phyloP scores from a whole-genome alignment of 30 jellyfish, hydroid and myxozoan species.

The Pseudorhiza aurosa region DNA sequence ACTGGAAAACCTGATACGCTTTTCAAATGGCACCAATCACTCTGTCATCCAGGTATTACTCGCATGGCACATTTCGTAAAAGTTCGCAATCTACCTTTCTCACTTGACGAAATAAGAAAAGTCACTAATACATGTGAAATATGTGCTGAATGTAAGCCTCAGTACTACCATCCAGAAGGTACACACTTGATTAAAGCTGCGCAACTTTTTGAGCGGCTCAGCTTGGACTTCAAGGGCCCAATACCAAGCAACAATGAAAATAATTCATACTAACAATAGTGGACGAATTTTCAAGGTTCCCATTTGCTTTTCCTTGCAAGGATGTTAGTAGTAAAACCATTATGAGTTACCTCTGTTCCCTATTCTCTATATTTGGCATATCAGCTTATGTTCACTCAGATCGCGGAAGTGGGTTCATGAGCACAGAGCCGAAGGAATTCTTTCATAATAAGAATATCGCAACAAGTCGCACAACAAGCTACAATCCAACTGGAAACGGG shows the following conservation, averaged over 20 bases:
- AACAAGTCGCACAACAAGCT: conserved; percentile 60
- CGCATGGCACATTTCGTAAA: conserved; percentile 39
- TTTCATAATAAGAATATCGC: conserved; percentile 16
- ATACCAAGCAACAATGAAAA: conserved; percentile 11
- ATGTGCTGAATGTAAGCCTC: conserved; percentile 61
- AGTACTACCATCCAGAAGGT: conserved; percentile 24
- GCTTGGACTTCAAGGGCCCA: conserved; percentile 61
- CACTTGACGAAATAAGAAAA: conserved; percentile 27
- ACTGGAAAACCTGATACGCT: background rate
- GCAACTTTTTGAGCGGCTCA: conserved; percentile 43
- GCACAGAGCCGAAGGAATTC: conserved; percentile 25
- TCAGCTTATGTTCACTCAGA: conserved; percentile 59
- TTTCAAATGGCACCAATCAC: conserved; percentile 6
- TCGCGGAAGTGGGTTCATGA: conserved; percentile 36
- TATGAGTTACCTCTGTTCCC: conserved; percentile 22
- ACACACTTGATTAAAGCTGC: conserved; percentile 42
- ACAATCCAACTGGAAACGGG: conserved; percentile 76
- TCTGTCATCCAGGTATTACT: conserved; percentile 55
- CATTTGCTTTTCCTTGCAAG: conserved; percentile 45
- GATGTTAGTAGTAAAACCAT: conserved; percentile 19
- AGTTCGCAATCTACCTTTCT: conserved; percentile 24
- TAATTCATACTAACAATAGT: conserved; percentile 30
- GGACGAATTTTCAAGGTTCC: conserved; percentile 38
- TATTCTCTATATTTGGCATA: conserved; percentile 62
- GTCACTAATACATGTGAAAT: conserved; percentile 15